Evolutionary conservation across 2,797 vertebrate genomes (phyloP).

Genomic region (Mus minutoides): DNA sequence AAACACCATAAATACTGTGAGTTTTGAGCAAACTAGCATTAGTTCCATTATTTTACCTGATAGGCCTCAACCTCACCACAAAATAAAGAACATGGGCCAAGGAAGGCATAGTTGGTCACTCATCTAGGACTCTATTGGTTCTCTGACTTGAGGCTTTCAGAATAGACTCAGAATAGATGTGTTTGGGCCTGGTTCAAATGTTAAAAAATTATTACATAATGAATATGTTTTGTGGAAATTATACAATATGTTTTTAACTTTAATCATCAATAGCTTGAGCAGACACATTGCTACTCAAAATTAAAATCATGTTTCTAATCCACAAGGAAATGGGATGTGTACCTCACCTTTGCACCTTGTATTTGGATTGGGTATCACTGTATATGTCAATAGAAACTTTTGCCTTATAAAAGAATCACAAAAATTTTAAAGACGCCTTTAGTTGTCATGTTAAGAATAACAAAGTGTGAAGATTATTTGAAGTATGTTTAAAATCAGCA

Average conservation of each 20-base stretch:
- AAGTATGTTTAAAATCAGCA: background rate
- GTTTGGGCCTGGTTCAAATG: conserved; percentile 63
- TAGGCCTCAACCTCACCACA: background rate
- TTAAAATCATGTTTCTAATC: conserved; percentile 78
- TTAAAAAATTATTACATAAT: conserved; percentile 68
- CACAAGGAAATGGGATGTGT: conserved; percentile 54
- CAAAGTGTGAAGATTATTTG: background rate
- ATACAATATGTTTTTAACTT: conserved; percentile 81
- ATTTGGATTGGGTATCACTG: conserved; percentile 23
- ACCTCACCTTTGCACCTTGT: conserved; percentile 45
- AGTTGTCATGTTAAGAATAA: conserved; percentile 83
- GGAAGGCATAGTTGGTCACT: background rate
- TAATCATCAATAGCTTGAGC: conserved; percentile 46
- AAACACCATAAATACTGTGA: conserved; percentile 84
- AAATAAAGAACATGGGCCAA: background rate
- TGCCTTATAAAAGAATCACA: conserved; percentile 87
- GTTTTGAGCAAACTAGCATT: conserved; percentile 83
- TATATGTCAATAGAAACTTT: conserved; percentile 82
- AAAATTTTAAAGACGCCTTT: conserved; percentile 89
- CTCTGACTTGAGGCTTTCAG: conserved; percentile 74
- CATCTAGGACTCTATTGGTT: conserved; percentile 63
- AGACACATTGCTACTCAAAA: conserved; percentile 77
- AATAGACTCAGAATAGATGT: conserved; percentile 70
- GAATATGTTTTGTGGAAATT: conserved; percentile 70
- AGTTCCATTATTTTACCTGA: conserved; percentile 71